A percentile compares a stretch with the other conserved stretches of the same genome.
phyloP scores from a whole-genome alignment of 2,113 vertebrate genomes.

The Miniopterus natalensis region DNA sequence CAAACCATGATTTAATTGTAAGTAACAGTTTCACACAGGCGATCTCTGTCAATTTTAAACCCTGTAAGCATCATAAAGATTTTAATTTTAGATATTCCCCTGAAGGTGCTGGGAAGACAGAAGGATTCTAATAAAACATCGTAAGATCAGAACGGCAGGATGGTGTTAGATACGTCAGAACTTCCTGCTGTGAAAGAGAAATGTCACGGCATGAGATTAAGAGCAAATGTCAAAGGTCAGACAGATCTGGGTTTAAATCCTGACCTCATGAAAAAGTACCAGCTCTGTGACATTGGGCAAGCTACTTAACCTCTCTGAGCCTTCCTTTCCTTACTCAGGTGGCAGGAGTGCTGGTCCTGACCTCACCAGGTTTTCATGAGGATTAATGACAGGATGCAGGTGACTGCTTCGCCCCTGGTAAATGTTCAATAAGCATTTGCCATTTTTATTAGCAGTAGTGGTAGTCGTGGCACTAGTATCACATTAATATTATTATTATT shows the following conservation, averaged over 20 bases:
- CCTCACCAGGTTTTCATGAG: not conserved
- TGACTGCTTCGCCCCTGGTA: not conserved
- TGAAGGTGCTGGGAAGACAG: not conserved
- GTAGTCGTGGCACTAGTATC: not conserved
- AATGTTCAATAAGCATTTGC: not conserved
- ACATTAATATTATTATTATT: not conserved
- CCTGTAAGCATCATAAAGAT: not conserved
- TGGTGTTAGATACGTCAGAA: not conserved
- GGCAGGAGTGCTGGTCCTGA: not conserved
- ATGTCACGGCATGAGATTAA: not conserved
- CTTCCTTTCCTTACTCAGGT: not conserved
- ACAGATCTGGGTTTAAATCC: not conserved
- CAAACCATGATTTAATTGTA: slow-evolving; percentile 16
- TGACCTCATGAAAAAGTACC: not conserved
- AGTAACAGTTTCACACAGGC: not conserved
- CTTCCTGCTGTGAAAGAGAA: not conserved
- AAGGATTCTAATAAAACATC: not conserved
- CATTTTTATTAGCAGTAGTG: not conserved
- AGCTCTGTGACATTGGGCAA: not conserved
- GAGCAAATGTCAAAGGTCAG: slow-evolving; percentile 2
- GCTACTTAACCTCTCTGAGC: not conserved
- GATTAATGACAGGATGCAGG: not conserved
- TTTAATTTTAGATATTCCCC: slow-evolving; percentile 46
- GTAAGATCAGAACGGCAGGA: not conserved
- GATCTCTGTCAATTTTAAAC: slow-evolving; percentile 27